A percentile compares a stretch with the other conserved stretches of the same genome.
Evolutionary conservation across 2,113 vertebrate genomes (phyloP).

Genomic region (Pipa parva): DNA sequence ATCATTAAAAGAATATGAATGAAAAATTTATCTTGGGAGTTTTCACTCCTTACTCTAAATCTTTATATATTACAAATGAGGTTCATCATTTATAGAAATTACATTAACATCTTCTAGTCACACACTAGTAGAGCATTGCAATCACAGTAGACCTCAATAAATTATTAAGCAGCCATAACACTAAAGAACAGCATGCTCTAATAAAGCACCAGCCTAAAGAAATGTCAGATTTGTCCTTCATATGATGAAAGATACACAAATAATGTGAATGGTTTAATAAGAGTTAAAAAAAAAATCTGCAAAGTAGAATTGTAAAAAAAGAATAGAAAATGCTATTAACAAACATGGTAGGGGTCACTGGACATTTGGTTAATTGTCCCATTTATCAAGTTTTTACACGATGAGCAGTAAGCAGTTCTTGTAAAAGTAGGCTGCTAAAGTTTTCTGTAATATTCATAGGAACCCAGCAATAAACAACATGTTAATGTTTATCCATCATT

Average conservation of each 20-base stretch:
- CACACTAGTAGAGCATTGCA: not conserved
- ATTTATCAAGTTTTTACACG: no score
- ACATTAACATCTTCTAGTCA: not conserved
- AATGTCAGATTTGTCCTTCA: not conserved
- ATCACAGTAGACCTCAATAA: not conserved
- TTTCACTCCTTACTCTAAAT: not conserved
- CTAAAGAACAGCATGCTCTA: not conserved
- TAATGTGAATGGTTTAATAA: no score
- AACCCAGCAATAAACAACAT: no score
- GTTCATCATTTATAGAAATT: not conserved
- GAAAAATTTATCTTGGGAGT: not conserved
- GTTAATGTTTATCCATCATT: no score
- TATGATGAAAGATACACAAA: not conserved
- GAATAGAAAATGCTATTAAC: no score
- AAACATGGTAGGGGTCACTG: no score
- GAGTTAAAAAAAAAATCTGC: no score
- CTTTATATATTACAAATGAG: not conserved
- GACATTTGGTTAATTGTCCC: no score
- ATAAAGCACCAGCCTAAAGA: not conserved
- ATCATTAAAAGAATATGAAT: not conserved
- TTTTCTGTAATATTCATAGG: no score
- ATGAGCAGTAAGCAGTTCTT: no score
- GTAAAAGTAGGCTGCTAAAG: no score
- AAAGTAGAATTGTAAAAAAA: no score
- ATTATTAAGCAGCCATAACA: not conserved